These are phyloP conservation scores for Ormyrus rosae DNA, from an alignment of 2,888 invertebrate species.

Conservation along the genomic window DNA sequence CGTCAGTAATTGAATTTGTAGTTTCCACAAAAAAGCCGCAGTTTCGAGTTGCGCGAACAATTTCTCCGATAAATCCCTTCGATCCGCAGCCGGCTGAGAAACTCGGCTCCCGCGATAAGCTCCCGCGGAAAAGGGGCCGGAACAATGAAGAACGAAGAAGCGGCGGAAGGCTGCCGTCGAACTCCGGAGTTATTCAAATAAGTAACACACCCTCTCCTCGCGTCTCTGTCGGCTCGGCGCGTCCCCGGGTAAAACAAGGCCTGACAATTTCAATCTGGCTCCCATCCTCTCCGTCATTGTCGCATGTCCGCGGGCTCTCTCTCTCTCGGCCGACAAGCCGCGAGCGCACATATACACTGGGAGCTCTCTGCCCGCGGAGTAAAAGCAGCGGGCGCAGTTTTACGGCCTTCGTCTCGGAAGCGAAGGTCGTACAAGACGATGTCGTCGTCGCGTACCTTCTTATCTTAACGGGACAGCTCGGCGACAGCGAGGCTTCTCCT, in stretches of 20 bases:
- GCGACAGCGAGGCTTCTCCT: constrained; percentile 39
- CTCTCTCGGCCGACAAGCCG: not conserved
- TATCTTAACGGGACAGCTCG: constrained; percentile 55
- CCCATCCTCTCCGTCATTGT: constrained; percentile 46
- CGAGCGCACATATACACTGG: not conserved
- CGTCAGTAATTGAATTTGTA: no score
- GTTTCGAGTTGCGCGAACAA: no score
- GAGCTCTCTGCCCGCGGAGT: not conserved
- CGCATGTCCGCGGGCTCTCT: constrained; percentile 9
- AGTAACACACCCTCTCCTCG: constrained; percentile 46
- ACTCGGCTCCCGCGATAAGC: no score
- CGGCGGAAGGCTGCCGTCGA: constrained; percentile 1
- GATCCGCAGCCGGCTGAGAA: no score
- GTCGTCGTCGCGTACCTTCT: constrained; percentile 39
- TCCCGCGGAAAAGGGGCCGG: not conserved
- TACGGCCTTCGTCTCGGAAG: constrained; percentile 55
- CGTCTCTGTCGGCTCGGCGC: not conserved
- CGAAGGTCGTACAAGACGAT: constrained; percentile 49
- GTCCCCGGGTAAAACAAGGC: constrained; percentile 16
- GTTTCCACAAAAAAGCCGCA: no score
- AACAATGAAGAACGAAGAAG: not conserved
- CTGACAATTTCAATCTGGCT: constrained; percentile 43
- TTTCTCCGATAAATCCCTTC: no score
- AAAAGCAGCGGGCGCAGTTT: constrained; percentile 35
- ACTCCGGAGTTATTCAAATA: constrained; percentile 61